Evolutionary conservation across 2,797 vertebrate genomes (phyloP).

Genomic region (Amniataba percoides): DNA sequence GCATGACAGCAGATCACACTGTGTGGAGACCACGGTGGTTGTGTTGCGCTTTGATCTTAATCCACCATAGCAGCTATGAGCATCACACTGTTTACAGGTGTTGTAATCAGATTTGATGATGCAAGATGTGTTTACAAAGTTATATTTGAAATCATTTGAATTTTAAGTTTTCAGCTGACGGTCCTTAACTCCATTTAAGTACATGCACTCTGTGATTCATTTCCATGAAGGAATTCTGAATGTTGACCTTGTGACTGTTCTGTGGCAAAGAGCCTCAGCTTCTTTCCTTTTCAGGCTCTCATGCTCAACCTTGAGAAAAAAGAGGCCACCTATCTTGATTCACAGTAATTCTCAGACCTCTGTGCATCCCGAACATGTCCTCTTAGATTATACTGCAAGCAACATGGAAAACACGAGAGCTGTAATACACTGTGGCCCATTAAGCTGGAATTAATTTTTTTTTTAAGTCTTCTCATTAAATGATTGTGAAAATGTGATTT

Average conservation of each 20-base stretch:
- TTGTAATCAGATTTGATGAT: conserved; percentile 33
- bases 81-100: conserved; percentile 31
- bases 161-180: conserved; percentile 6
- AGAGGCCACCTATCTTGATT: too few relatives aligned
- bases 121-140: neutral
- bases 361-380: neutral
- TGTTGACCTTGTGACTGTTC: neutral
- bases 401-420: neutral
- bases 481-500: too few relatives aligned
- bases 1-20: conserved; percentile 16
- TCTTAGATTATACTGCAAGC: neutral
- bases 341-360: neutral
- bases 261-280: neutral
- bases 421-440: neutral
- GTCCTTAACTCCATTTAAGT: neutral
- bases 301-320: neutral
- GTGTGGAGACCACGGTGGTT: conserved; percentile 1
- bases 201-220: neutral
- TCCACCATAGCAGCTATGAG: conserved; percentile 8
- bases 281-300: neutral
- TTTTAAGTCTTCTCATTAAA: too few relatives aligned
- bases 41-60: conserved; percentile 30
- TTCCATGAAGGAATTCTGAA: neutral
- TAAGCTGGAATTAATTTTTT: too few relatives aligned
- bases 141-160: neutral